These are phyloP conservation scores for Metallyticus violacea DNA, from an alignment of 2,888 invertebrate species.

Conservation along the genomic window DNA sequence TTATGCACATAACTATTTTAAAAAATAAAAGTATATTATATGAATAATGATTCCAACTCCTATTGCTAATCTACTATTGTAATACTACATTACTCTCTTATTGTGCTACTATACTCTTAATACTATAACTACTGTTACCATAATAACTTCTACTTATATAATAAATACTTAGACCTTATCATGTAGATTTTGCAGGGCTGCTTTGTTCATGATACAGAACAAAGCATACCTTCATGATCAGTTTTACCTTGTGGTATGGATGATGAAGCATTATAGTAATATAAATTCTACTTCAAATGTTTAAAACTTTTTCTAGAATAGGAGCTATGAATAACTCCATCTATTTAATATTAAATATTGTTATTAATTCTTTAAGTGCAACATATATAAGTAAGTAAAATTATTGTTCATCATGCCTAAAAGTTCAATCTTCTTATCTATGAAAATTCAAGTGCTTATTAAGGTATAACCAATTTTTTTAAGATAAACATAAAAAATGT, in stretches of 20 bases:
- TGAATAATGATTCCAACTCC: not conserved
- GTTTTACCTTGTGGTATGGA: conserved; percentile 6
- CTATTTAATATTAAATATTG: not conserved
- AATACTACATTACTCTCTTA: not conserved
- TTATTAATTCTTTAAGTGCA: conserved; percentile 20
- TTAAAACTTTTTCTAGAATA: conserved; percentile 6
- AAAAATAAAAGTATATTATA: not conserved
- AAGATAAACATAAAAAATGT: not conserved
- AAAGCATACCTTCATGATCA: not conserved
- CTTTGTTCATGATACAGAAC: not conserved
- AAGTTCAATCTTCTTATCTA: conserved; percentile 20
- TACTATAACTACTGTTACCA: not conserved
- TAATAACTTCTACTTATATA: not conserved
- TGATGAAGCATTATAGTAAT: not conserved
- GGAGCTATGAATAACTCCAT: not conserved
- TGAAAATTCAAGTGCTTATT: conserved; percentile 15
- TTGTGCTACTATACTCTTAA: not conserved
- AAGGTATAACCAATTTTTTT: conserved; percentile 6
- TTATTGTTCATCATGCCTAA: conserved; percentile 19
- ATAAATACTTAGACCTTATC: not conserved
- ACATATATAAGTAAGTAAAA: not conserved
- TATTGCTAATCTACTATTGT: not conserved
- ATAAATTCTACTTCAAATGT: not conserved
- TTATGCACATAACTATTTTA: conserved; percentile 17
- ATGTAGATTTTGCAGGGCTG: not conserved